A percentile compares a stretch with the other conserved stretches of the same genome.
phyloP scores from a whole-genome alignment of 2,113 vertebrate species.

The Cyanoramphus novaezelandiae region DNA sequence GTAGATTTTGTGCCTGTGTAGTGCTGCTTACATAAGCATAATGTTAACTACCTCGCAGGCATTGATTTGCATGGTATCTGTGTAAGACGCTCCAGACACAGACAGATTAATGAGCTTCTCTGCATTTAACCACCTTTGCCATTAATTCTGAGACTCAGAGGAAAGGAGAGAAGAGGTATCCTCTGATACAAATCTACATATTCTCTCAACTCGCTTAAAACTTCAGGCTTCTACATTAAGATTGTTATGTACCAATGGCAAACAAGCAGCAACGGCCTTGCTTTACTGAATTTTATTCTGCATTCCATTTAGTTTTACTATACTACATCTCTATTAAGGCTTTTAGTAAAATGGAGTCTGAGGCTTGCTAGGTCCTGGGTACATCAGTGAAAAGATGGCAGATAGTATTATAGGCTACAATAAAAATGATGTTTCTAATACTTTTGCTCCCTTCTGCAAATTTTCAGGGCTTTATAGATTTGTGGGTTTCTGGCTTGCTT shows the following conservation, averaged over 20 bases:
- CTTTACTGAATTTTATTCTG: neutral
- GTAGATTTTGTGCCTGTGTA: neutral
- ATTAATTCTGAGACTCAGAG: neutral
- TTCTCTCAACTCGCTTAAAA: conserved; percentile 1
- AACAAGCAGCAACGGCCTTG: neutral
- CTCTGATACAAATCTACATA: neutral
- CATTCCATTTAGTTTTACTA: neutral
- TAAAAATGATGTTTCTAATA: neutral
- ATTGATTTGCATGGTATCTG: conserved; percentile 57
- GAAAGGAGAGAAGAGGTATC: neutral
- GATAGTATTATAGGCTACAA: neutral
- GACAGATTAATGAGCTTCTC: conserved; percentile 58
- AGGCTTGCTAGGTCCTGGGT: neutral
- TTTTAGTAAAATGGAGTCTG: neutral
- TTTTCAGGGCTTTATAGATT: neutral
- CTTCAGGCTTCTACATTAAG: neutral
- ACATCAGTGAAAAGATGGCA: neutral
- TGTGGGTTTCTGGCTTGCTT: neutral
- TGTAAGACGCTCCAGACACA: conserved; percentile 56
- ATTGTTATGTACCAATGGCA: neutral
- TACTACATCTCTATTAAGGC: neutral
- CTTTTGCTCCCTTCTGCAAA: neutral
- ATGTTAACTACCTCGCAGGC: conserved; percentile 27
- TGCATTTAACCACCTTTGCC: conserved; percentile 32
- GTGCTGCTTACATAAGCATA: conserved; percentile 41